These are phyloP conservation scores for Lepetodrilus schrolli DNA, from an alignment of 2,888 invertebrate species.

Conservation along the genomic window DNA sequence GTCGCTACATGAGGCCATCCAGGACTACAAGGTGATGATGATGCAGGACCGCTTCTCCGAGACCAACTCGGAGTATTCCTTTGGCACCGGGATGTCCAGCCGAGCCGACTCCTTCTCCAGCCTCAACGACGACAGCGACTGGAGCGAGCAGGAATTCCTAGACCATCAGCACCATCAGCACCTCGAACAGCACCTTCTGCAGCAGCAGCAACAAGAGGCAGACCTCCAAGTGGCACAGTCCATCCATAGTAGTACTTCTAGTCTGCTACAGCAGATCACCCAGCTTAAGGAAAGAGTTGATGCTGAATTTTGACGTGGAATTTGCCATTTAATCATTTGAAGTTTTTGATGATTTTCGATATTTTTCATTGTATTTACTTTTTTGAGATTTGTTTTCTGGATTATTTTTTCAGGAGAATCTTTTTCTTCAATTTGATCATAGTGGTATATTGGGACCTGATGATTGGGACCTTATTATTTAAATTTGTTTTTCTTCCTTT, in stretches of 20 bases:
- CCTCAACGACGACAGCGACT: slow-evolving; percentile 51
- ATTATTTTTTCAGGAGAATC: no score
- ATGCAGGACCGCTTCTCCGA: slow-evolving; percentile 66
- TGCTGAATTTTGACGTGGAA: slow-evolving; percentile 56
- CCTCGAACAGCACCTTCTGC: no score
- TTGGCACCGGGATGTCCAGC: slow-evolving; percentile 52
- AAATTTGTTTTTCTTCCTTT: no score
- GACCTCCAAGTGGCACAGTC: slow-evolving; percentile 44
- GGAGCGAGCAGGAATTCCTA: slow-evolving; percentile 43
- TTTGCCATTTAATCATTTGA: no score
- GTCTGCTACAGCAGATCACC: slow-evolving; percentile 65
- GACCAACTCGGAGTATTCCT: slow-evolving; percentile 67
- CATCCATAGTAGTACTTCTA: slow-evolving; percentile 61
- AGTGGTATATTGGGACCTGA: no score
- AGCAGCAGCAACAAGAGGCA: slow-evolving; percentile 46
- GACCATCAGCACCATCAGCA: not conserved
- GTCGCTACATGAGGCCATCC: slow-evolving; percentile 93
- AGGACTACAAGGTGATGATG: slow-evolving; percentile 86
- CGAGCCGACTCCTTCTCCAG: slow-evolving; percentile 64
- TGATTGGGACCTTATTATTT: no score
- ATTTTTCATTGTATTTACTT: no score
- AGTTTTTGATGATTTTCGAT: no score
- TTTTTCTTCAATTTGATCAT: no score
- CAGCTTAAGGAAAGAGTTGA: slow-evolving; percentile 61
- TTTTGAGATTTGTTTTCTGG: no score